A percentile compares a stretch with the other conserved stretches of the same genome.
Conservation (phyloP, 1,140 invertebrate genomes). For the Whitmania pigra region DNA sequence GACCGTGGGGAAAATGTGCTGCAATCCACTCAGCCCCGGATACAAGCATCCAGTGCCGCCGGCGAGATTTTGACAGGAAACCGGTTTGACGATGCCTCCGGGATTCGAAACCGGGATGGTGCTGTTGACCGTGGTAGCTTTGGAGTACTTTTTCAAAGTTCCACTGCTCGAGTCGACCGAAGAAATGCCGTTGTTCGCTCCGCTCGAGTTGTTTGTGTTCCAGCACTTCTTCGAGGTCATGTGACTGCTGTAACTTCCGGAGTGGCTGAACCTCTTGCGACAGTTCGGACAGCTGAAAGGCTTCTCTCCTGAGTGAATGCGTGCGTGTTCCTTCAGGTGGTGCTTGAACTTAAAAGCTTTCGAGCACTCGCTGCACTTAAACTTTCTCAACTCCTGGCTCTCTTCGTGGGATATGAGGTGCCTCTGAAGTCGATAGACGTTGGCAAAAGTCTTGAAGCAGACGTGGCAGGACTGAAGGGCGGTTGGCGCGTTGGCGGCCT, state of each 20-base stretch:
- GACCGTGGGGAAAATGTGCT: too few relatives aligned
- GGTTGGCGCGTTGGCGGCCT: background rate
- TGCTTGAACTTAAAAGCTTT: constrained; percentile 99
- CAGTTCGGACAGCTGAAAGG: constrained; percentile 94
- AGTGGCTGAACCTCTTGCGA: constrained; percentile 95
- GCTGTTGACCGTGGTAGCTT: too few relatives aligned
- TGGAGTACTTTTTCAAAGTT: too few relatives aligned
- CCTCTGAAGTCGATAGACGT: constrained; percentile 85
- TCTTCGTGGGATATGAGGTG: constrained; percentile 97
- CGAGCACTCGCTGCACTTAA: constrained; percentile 92
- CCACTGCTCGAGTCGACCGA: too few relatives aligned
- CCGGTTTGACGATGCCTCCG: too few relatives aligned
- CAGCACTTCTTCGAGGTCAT: constrained; percentile 97
- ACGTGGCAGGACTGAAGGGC: constrained; percentile 46
- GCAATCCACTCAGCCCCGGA: too few relatives aligned
- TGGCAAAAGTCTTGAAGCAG: constrained; percentile 90
- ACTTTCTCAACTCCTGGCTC: constrained; percentile 78
- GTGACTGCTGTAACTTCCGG: constrained; percentile 95
- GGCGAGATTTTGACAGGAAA: too few relatives aligned
- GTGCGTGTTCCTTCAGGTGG: constrained; percentile 93
- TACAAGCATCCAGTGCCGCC: too few relatives aligned
- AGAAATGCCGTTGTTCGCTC: too few relatives aligned
- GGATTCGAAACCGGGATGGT: too few relatives aligned
- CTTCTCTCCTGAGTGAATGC: constrained; percentile 87
- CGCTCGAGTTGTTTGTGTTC: constrained; percentile 13